These are phyloP conservation scores for Lepidocyrtinus sp. DNA, from an alignment of 2,888 invertebrate genomes.

Conservation along the genomic window DNA sequence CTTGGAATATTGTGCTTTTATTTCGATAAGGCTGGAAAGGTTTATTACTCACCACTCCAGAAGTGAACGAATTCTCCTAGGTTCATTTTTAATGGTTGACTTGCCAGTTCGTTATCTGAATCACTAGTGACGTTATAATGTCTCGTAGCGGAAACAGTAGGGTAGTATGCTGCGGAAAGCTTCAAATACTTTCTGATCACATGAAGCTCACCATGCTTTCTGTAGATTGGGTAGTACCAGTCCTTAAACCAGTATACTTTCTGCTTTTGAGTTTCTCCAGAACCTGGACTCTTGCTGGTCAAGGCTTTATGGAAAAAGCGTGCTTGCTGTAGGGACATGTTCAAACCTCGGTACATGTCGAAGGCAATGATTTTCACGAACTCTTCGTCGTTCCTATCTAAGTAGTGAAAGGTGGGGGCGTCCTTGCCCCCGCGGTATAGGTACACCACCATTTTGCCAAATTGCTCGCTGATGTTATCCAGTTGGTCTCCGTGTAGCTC, in stretches of 20 bases:
- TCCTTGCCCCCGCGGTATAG: constrained; percentile 48
- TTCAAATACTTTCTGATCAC: constrained; percentile 54
- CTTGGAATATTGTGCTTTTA: too few species aligned
- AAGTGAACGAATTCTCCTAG: constrained; percentile 60
- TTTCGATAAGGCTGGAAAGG: too few species aligned
- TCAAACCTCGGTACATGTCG: constrained; percentile 55
- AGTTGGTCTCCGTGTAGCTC: constrained; percentile 21
- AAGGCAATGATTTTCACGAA: constrained; percentile 62
- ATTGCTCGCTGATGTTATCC: constrained; percentile 41
- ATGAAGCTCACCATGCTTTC: constrained; percentile 37
- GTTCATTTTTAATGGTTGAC: constrained; percentile 39
- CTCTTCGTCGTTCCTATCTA: constrained; percentile 51
- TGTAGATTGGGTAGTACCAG: constrained; percentile 63
- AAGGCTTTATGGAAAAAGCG: constrained; percentile 37
- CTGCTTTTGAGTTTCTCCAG: constrained; percentile 32
- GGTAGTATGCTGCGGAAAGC: constrained; percentile 43
- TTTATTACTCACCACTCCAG: constrained; percentile 53
- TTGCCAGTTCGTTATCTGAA: constrained; percentile 7
- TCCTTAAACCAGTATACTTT: constrained; percentile 53
- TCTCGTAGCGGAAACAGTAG: constrained; percentile 41
- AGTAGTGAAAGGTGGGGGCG: constrained; percentile 45
- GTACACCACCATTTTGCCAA: constrained; percentile 53
- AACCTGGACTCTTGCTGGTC: constrained; percentile 14
- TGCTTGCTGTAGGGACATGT: constrained; percentile 31
- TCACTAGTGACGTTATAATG: constrained; percentile 41